Evolutionary conservation across 2,113 vertebrate genomes (phyloP).

Genomic region (Cheirogaleus medius): DNA sequence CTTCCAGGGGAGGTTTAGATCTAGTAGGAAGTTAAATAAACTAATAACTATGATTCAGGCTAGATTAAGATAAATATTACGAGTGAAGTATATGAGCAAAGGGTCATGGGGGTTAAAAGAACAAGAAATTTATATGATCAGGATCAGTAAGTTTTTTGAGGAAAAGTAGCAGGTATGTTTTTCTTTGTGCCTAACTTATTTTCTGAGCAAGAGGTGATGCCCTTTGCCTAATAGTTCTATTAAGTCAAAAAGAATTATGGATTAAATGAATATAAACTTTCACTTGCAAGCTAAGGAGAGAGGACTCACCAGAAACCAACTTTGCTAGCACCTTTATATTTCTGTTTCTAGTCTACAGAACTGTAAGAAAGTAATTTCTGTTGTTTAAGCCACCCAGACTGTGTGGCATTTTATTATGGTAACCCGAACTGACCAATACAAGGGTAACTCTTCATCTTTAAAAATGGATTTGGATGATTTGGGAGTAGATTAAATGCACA

Average conservation of each 20-base stretch:
- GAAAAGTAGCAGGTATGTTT: slow-evolving; percentile 1
- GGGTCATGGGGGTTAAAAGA: background rate
- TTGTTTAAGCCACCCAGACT: background rate
- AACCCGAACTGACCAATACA: background rate
- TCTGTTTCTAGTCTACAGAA: background rate
- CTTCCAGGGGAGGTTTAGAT: background rate
- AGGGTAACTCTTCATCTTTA: background rate
- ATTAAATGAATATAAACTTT: slow-evolving; percentile 17
- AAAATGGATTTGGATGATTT: slow-evolving; percentile 9
- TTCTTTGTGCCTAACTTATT: background rate
- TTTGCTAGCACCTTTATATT: background rate
- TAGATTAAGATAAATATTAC: slow-evolving; percentile 24
- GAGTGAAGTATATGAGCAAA: slow-evolving; percentile 18
- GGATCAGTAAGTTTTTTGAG: background rate
- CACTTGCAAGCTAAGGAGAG: background rate
- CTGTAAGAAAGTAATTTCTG: background rate
- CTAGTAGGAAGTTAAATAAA: slow-evolving; percentile 32
- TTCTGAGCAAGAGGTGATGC: background rate
- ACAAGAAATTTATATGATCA: background rate
- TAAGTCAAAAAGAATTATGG: background rate
- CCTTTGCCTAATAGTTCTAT: slow-evolving; percentile 25
- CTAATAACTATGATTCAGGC: background rate
- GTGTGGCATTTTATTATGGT: background rate
- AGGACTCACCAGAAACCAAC: background rate
- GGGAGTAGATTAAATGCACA: background rate